Evolutionary conservation across 2,797 vertebrate species (phyloP).

Genomic region (Balearica regulorum): DNA sequence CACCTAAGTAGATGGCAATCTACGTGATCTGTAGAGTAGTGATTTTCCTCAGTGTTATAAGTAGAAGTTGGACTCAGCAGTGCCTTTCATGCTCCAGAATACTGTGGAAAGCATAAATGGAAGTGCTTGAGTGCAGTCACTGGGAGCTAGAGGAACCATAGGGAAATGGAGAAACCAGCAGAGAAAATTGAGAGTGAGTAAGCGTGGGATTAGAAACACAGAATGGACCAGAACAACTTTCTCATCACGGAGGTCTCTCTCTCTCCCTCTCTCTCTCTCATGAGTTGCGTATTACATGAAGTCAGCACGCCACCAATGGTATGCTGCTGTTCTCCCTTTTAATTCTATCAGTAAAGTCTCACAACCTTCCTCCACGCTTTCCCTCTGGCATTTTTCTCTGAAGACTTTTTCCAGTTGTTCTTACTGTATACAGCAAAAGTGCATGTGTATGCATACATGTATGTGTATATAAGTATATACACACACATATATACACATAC

Average conservation of each 20-base stretch:
- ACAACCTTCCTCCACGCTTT: neutral
- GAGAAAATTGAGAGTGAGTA: neutral
- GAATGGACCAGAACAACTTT: neutral
- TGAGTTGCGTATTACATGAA: neutral
- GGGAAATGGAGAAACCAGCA: neutral
- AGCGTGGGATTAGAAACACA: neutral
- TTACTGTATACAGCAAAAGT: neutral
- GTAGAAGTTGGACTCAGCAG: neutral
- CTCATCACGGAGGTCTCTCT: fast-evolving
- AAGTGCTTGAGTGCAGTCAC: neutral
- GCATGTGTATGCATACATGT: neutral
- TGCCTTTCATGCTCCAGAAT: neutral
- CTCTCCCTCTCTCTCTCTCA: neutral
- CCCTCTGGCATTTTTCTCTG: neutral
- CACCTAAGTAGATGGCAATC: neutral
- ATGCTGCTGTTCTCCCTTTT: neutral
- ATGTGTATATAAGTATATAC: neutral
- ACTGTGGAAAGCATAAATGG: neutral
- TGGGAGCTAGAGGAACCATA: neutral
- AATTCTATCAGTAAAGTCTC: neutral
- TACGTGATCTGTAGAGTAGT: neutral
- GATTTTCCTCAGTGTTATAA: neutral
- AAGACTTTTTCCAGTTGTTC: neutral
- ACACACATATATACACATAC: too few species aligned
- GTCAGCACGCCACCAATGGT: neutral